Evolutionary conservation across 2,797 vertebrate species (phyloP), one percentile per base, ranked within the genome.

Genomic region (Hydrocynus forskahlii): DNA sequence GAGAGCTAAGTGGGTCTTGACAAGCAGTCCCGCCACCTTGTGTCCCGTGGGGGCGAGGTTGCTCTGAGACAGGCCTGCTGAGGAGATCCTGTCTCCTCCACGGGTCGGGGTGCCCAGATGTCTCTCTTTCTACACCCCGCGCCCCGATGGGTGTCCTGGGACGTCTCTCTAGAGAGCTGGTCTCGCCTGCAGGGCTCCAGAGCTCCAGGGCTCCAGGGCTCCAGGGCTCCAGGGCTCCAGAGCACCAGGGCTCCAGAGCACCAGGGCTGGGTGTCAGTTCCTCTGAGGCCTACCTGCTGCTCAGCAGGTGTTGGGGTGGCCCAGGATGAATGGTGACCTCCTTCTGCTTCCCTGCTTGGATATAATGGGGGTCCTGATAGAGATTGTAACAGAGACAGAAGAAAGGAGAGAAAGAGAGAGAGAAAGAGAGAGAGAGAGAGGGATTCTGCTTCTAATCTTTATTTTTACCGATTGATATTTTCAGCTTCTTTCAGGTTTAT

Each of bases 321-420:
- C 91, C 88, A 91, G 92, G 92, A 93, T 92, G 93, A 93, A 93
- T 92, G 90, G 91, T 91, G 91, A 92, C 92, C 93, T 88, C 89
- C 88, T 91, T 93, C 91, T 89, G 89, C 90, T 92, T 88, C 86
- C 81, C 79, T 91, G 88, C 86, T 88, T 89, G 87, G 89, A 87
- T 89, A 89, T 87, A 91, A 88, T 17, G 63, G 40, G 86, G 73
- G 87, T 84, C 87, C 91, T 87, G 89, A 90, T 89, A 89, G 89
- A 90, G 85, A 86, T 86, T 59, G 76, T 75, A 89, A 83, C 90
- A 92, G 88, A 89, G 40, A 81, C 55, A 64, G 43, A 70, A 17
- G 48, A 38, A 77, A 48, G 14, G 19, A n/a, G 19, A 75, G 17
- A 29, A 3, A 29, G 29, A 29, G 29, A 29, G 29, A 29, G 35